These are phyloP conservation scores for Melieria crassipennis DNA, from an alignment of 2,888 invertebrate genomes.

Conservation along the genomic window DNA sequence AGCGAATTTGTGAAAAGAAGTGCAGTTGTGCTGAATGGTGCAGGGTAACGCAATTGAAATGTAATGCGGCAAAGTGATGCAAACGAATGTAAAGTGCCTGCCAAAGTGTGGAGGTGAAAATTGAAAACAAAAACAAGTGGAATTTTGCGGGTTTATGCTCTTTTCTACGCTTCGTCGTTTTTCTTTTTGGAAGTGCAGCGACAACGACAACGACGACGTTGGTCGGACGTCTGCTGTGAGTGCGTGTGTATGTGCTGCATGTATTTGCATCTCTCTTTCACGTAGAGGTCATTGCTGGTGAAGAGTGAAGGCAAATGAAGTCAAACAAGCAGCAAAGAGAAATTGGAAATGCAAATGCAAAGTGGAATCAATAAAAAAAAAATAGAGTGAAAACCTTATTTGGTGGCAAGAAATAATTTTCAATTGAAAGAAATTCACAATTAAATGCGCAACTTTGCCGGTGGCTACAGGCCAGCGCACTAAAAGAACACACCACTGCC, in stretches of 20 bases:
- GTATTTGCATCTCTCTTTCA: conserved; percentile 32
- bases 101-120: neutral
- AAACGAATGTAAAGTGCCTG: no score
- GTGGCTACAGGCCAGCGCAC: no score
- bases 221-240: no score
- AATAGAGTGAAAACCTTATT: no score
- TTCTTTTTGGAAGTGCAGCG: neutral
- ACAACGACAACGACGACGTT: neutral
- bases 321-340: neutral
- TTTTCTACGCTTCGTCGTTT: neutral
- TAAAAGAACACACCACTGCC: no score
- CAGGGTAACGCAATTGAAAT: no score
- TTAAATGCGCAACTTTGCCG: neutral
- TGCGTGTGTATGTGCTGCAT: neutral
- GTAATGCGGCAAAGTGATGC: no score
- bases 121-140: neutral
- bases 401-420: no score
- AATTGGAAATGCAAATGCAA: neutral
- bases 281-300: conserved; percentile 32
- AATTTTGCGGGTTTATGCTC: neutral
- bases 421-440: neutral
- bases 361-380: neutral
- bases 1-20: no score
- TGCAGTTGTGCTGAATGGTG: no score
- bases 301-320: conserved; percentile 11